Evolutionary conservation across 2,797 vertebrate species (phyloP).

Genomic region (Tauraco hartlaubi): DNA sequence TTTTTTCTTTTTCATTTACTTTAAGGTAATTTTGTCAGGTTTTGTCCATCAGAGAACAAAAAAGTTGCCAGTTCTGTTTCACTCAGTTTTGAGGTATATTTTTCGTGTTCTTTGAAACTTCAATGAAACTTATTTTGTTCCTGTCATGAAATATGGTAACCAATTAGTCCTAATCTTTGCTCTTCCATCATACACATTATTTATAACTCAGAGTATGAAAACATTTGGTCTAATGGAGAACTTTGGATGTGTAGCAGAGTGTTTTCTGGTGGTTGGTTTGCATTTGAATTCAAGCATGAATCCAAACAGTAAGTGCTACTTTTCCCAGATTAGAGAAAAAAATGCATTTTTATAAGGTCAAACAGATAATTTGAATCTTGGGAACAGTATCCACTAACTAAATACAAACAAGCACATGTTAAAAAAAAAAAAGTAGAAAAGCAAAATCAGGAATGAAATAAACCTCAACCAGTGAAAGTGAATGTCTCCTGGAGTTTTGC

Average conservation of each 20-base stretch:
- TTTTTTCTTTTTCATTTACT: not conserved
- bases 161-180: not conserved
- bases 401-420: not conserved
- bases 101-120: not conserved
- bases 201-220: not conserved
- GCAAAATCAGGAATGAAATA: not conserved
- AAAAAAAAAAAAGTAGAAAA: not conserved
- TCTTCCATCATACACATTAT: not conserved
- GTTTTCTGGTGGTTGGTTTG: not conserved
- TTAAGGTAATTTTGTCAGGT: not conserved
- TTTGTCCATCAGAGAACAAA: not conserved
- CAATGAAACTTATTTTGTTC: not conserved
- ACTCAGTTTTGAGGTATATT: not conserved
- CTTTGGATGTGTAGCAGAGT: not conserved
- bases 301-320: not conserved
- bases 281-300: not conserved
- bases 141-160: not conserved
- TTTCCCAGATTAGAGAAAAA: not conserved
- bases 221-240: not conserved
- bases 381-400: not conserved
- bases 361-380: not conserved
- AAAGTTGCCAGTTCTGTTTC: not conserved
- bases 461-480: not conserved
- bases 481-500: not conserved
- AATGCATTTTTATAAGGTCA: not conserved